Evolutionary conservation across 2,888 invertebrate species (phyloP).

Genomic region (Elysia crispata): DNA sequence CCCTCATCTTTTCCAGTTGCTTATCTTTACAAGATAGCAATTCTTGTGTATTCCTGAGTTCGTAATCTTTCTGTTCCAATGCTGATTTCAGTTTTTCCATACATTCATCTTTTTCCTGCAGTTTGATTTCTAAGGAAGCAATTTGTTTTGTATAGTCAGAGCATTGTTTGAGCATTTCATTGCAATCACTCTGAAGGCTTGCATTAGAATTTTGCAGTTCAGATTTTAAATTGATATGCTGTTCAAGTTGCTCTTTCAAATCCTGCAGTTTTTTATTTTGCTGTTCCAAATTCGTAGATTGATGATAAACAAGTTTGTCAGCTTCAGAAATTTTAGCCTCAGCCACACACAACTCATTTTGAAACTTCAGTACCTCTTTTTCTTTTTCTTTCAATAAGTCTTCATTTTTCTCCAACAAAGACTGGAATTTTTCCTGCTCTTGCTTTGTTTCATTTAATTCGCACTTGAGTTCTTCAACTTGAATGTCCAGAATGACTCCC

Average conservation of each 20-base stretch:
- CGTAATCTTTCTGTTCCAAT: background rate
- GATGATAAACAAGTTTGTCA: too few relatives aligned
- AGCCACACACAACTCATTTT: background rate
- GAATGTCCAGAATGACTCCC: conserved; percentile 49
- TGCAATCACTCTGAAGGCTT: too few relatives aligned
- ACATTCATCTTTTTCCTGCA: conserved; percentile 7
- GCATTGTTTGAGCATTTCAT: background rate
- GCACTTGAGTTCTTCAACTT: conserved; percentile 54
- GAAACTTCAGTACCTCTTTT: conserved; percentile 43
- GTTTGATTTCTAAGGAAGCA: background rate
- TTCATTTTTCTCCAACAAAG: conserved; percentile 45
- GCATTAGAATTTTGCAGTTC: too few relatives aligned
- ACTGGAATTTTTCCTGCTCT: conserved; percentile 52
- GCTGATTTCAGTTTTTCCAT: background rate
- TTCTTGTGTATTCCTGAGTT: conserved; percentile 11
- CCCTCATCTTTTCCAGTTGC: background rate
- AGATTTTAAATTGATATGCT: too few relatives aligned
- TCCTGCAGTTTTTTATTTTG: too few relatives aligned
- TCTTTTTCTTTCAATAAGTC: conserved; percentile 44
- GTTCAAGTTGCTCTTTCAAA: too few relatives aligned
- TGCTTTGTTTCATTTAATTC: conserved; percentile 51
- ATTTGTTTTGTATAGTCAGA: background rate
- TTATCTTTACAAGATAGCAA: background rate
- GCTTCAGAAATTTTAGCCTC: background rate
- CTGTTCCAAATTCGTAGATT: too few relatives aligned